Evolutionary conservation across 2,888 invertebrate genomes (phyloP).

Genomic region (Muscina levida): DNA sequence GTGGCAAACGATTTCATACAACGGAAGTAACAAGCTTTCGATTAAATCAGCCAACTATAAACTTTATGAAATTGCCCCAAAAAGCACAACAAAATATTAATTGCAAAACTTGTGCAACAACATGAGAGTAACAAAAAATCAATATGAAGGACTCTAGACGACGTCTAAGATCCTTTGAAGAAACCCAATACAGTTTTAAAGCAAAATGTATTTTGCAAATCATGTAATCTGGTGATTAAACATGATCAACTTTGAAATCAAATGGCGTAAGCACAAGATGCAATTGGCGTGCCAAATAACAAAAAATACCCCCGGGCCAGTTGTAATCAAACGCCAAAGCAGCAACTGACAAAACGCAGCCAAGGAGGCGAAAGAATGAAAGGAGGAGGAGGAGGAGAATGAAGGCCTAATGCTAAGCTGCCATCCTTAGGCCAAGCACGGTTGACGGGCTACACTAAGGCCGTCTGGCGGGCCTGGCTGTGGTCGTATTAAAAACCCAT

Average conservation of each 20-base stretch:
- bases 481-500: constrained; percentile 71
- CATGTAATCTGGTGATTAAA: constrained; percentile 73
- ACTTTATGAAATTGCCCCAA: constrained; percentile 20
- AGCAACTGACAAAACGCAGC: too few relatives aligned
- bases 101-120: constrained; percentile 59
- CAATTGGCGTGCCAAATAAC: constrained; percentile 60
- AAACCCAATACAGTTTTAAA: too few relatives aligned
- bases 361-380: too few relatives aligned
- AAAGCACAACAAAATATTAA: constrained; percentile 53
- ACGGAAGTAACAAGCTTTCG: constrained; percentile 74
- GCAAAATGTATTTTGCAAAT: constrained; percentile 54
- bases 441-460: constrained; percentile 58
- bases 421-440: constrained; percentile 58
- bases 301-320: constrained; percentile 66
- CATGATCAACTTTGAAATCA: constrained; percentile 75
- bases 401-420: constrained; percentile 38
- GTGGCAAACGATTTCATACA: constrained; percentile 62
- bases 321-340: constrained; percentile 58
- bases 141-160: constrained; percentile 35
- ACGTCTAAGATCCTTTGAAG: neutral
- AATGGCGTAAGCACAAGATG: constrained; percentile 54
- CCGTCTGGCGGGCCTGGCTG: constrained; percentile 39
- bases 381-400: neutral
- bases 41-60: constrained; percentile 66
- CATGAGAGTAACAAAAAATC: constrained; percentile 46